A percentile compares a stretch with the other conserved stretches of the same genome.
Evolutionary conservation across 2,797 vertebrate genomes (phyloP).

Genomic region (Molossus molossus): DNA sequence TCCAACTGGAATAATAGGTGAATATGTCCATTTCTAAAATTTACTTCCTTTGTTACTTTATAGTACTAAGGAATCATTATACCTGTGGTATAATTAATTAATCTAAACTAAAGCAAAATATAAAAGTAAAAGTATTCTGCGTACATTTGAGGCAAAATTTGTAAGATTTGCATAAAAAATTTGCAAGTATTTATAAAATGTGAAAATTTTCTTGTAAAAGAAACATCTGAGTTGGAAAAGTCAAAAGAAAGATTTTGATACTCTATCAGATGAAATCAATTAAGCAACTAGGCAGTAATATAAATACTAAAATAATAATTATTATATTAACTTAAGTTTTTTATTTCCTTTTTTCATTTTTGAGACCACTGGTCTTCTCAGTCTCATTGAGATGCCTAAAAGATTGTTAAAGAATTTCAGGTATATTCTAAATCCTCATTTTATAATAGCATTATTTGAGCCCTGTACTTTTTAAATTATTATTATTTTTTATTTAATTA

Average conservation of each 20-base stretch:
- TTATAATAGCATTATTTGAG: background rate
- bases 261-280: background rate
- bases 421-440: background rate
- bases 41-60: background rate
- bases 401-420: background rate
- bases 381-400: background rate
- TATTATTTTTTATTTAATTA: too few species aligned
- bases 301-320: background rate
- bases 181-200: background rate
- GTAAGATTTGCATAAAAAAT: background rate
- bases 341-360: background rate
- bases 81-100: background rate
- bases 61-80: background rate
- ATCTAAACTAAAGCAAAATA: background rate
- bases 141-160: background rate
- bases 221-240: background rate
- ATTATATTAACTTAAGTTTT: background rate
- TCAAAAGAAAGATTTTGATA: background rate
- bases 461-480: background rate
- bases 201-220: background rate
- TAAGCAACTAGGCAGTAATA: background rate
- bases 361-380: background rate
- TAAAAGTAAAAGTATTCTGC: background rate
- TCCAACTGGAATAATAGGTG: background rate
- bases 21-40: background rate